Evolutionary conservation across 1,140 invertebrate species (phyloP).

Genomic region (Hyphantria cunea): DNA sequence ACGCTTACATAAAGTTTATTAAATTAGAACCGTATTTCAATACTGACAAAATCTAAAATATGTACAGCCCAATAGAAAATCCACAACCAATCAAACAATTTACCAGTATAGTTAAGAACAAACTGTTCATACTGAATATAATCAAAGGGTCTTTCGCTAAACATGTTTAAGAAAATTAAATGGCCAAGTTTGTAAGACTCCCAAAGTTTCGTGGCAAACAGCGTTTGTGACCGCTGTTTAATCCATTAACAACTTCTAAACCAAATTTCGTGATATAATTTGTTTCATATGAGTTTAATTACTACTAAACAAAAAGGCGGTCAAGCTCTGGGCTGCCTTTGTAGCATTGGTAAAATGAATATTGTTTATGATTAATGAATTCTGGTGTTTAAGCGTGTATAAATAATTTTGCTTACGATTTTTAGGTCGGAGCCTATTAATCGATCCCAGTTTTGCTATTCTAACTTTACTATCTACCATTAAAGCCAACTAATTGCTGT

Average conservation of each 20-base stretch:
- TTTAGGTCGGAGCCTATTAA: no score
- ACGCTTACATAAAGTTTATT: no score
- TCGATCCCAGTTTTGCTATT: no score
- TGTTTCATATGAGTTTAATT: conserved; percentile 14
- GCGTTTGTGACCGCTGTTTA: conserved; percentile 37
- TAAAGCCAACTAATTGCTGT: no score
- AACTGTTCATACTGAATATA: conserved; percentile 9
- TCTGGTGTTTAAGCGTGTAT: no score
- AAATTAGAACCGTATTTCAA: background rate
- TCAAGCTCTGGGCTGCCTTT: no score
- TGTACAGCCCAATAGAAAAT: no score
- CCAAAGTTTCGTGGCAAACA: conserved; percentile 18
- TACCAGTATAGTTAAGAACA: conserved; percentile 7
- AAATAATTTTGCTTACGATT: no score
- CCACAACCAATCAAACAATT: conserved; percentile 5
- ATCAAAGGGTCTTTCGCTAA: background rate
- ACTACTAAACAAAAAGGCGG: no score
- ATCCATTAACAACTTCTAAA: conserved; percentile 40
- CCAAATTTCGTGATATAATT: conserved; percentile 37
- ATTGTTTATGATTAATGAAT: no score
- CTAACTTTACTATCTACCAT: no score
- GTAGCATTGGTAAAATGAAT: no score
- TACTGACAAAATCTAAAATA: background rate
- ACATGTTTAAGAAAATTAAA: conserved; percentile 31
- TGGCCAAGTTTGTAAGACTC: conserved; percentile 29